phyloP scores from a whole-genome alignment of 2,113 vertebrate species.

The Mormyrus lacerda region DNA sequence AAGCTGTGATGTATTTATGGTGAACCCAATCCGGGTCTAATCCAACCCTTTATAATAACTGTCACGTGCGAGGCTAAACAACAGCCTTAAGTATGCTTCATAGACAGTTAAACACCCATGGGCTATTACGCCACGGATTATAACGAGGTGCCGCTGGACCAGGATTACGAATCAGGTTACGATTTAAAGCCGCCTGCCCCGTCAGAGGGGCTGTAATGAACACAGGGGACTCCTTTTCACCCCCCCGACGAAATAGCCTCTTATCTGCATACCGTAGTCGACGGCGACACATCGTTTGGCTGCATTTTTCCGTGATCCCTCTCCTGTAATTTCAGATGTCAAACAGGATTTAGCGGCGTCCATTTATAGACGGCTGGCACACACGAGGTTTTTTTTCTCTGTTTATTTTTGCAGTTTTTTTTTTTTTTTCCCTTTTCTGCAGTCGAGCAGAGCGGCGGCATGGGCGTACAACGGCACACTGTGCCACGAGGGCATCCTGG shows the following conservation, averaged over 20 bases:
- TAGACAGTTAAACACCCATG: conserved; percentile 38
- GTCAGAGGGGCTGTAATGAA: neutral
- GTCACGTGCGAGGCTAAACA: conserved; percentile 40
- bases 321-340: conserved; percentile 14
- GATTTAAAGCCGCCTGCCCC: conserved; percentile 41
- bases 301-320: neutral
- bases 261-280: neutral
- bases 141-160: conserved; percentile 63
- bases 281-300: neutral
- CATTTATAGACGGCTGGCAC: conserved; percentile 5
- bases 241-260: neutral
- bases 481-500: neutral
- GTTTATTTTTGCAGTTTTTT: neutral
- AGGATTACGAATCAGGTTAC: conserved; percentile 49
- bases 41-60: conserved; percentile 57
- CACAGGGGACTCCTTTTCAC: neutral
- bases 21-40: conserved; percentile 54
- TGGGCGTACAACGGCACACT: neutral
- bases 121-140: conserved; percentile 37
- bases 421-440: neutral
- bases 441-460: neutral
- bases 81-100: conserved; percentile 52
- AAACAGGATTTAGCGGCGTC: neutral
- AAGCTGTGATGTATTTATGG: conserved; percentile 59
- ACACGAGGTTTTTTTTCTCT: neutral